Evolutionary conservation across 2,888 invertebrate species (phyloP), one percentile per base, ranked within the genome.

Genomic region (Odontothrips loti): DNA sequence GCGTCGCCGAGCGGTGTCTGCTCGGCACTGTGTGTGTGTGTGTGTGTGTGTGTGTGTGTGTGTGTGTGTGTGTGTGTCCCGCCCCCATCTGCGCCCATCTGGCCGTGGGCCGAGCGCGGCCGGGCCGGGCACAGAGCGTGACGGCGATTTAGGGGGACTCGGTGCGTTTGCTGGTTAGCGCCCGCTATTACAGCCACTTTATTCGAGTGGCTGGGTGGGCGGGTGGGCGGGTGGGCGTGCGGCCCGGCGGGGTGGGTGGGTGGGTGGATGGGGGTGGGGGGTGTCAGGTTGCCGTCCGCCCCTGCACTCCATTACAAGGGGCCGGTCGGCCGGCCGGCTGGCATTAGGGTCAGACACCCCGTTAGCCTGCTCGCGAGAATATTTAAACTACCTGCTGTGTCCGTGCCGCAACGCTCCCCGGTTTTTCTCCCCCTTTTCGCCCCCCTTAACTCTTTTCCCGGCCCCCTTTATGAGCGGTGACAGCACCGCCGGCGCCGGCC

Each of bases 111-210:
- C 34, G 34, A 43, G 34, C n/a, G n/a, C 51, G 1, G 51, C 51
- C 6, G n/a, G 51, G 51, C 51, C 51, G 51, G 3, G 48, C 12
- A 9, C 51, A 51, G 51, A 1, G 51, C 58, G 20, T 4, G 20
- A 20, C 51, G 20, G 58, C 58, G 15, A 20, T 51, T 12, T 20
- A 12, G 51, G 51, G 51, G 51, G 15, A 75, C 68, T 75, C 68
- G 68, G 27, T 27, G 68, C 68, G 68, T 75, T 75, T 75, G 68
- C 23, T 12, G 68, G 68, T 27, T n/a, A n/a, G 58, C 68, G 58
- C 15, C 58, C 17, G 68, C 68, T 27, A 75, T 75, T 75, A 75
- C 68, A 12, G 68, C 34, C 68, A 75, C 68, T 75, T 75, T 75
- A 75, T 75, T 75, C 68, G 68, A 75, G 68, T 75, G 68, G 68